Base-by-base conservation (phyloP, 2,113 vertebrate species). In the Ciconia stormi region DNA sequence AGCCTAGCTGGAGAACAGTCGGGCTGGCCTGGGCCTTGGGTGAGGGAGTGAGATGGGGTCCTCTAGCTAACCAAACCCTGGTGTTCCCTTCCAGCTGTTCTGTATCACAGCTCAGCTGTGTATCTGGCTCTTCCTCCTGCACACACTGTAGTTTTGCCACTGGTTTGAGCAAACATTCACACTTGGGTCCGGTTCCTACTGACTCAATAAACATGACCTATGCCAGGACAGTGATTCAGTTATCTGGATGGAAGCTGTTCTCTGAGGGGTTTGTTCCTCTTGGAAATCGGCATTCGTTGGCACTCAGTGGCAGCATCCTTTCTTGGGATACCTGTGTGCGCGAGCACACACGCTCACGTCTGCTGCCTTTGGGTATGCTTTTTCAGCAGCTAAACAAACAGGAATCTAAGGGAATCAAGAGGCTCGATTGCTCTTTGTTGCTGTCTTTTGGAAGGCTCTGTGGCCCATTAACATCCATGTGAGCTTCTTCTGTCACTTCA, bases 391-490 rank as follows among this genome's bases (percentile, higher is more conserved):
- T 56, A 42, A 87, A 56, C 47, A 44, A 55, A 49, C 11, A 34
- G 11, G 6, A 44, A 67, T 62, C 44, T 30, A 30, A 81, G 72
- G 67, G 67, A 91, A 50, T 55, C 32, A 1, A 70, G 59, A 66
- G 40, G 27, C 76, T 90, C 0, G 0, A 18, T 4, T 58, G 82
- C 26, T 82, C 36, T 61, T 90, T 86, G 67, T 36, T 65, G 38
- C 62, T 90, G 53, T 67, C 58, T 77, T 90, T 86, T 74, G 82
- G 79, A 88, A 80, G 76, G 55, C 30, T 87, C 80, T 66, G n/a
- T 40, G 80, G 36, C 10, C 55, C n/a, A 16, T 66, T 81, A 70
- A 92, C 94, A 94, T 84, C 50, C 49, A 32, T 7, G 25, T 52
- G 62, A 79, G 47, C 58, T 69, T 92, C 77, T 95, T 55, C 76